Evolutionary conservation across 2,113 vertebrate species (phyloP), one percentile per base, ranked within the genome.

Genomic region (Lucifuga dentata): DNA sequence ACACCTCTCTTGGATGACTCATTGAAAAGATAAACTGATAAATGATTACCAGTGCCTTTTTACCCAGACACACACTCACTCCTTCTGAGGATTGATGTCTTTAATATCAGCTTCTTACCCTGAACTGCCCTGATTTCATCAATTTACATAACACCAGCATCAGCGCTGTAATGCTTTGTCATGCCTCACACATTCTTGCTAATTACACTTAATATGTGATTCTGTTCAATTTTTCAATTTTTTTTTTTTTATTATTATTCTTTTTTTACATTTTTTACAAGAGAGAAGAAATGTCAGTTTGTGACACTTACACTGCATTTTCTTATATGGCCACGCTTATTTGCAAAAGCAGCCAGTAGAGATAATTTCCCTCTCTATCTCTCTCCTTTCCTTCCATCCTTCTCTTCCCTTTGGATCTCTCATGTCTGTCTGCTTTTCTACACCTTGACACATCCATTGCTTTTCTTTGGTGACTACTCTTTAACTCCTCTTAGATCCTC

Each of bases 121-220:
- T 39, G 39, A 53, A 39, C 59, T 46, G 32, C 56, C 68, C 55
- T 50, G 40, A 55, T 36, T 68, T 61, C 49, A 58, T 61, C 23
- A 41, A 5, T 77, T 71, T n/a, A 35, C 45, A 46, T 72, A 74
- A 76, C 35, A n/a, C 8, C 38, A 26, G 49, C 16, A 0, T 68
- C 48, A 41, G 65, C 51, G 69, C 49, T 24, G 45, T 9, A 21
- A 3, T 51, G 45, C 44, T 33, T n/a, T 19, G 11, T 17, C 3
- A 10, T 53, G 16, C 61, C 35, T n/a, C 26, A 51, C 20, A 69
- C 23, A 13, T 26, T 9, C 44, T 44, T 15, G 48, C 19, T 70
- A 51, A 71, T 85, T 51, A 63, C 53, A 41, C 15, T 65, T 13
- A 51, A 69, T 56, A 68, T 73, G 23, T 61, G 32, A 64, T 84